phyloP scores from a whole-genome alignment of 2,113 vertebrate genomes.

The Rattus rattus region DNA sequence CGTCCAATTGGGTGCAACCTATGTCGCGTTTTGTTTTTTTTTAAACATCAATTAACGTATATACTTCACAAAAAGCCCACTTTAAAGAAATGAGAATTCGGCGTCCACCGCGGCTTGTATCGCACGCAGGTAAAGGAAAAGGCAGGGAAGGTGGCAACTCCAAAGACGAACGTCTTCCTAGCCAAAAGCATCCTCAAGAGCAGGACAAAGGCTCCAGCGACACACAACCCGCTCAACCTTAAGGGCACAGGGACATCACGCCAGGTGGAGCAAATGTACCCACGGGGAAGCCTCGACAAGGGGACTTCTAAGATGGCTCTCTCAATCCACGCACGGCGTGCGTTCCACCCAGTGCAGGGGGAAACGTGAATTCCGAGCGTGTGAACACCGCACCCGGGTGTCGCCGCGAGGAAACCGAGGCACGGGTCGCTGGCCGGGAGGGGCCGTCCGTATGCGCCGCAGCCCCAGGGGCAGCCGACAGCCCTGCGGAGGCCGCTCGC shows the following conservation, averaged over 20 bases:
- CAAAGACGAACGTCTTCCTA: not conserved
- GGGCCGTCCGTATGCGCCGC: not conserved
- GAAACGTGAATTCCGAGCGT: not conserved
- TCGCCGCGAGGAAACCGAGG: not conserved
- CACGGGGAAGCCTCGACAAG: fast-evolving
- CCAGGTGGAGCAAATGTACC: not conserved
- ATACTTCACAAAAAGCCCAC: not conserved
- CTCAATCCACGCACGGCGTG: fast-evolving
- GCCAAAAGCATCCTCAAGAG: not conserved
- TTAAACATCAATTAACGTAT: not conserved
- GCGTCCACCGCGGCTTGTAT: not conserved
- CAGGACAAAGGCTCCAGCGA: conserved; percentile 44
- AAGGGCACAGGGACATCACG: not conserved
- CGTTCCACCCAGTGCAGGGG: not conserved
- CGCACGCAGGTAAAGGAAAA: not conserved
- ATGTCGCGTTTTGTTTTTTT: not conserved
- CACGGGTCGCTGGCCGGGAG: not conserved
- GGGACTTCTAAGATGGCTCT: conserved; percentile 9
- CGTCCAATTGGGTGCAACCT: not conserved
- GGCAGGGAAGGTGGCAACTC: not conserved
- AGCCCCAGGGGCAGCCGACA: not conserved
- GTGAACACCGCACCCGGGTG: not conserved
- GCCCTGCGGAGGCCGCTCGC: not conserved
- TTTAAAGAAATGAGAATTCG: not conserved
- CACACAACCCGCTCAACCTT: not conserved